phyloP scores from a whole-genome alignment of 1,140 invertebrate genomes.

The Apis dorsata region DNA sequence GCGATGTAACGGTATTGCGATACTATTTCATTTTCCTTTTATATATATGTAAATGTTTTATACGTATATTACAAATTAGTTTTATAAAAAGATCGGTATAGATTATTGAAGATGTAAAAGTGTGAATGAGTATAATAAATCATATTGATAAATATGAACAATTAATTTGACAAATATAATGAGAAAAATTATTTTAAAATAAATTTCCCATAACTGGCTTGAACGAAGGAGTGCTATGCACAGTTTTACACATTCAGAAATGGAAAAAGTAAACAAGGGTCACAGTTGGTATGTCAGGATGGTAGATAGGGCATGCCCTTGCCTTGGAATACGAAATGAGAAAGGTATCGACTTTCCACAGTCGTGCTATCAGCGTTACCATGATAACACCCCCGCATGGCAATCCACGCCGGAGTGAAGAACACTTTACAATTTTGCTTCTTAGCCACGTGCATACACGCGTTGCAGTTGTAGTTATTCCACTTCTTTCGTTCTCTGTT shows the following conservation, averaged over 20 bases:
- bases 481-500: neutral
- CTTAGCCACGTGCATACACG: slow-evolving; percentile 44
- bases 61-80: too few species aligned
- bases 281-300: slow-evolving; percentile 10
- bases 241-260: neutral
- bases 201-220: too few species aligned
- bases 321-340: slow-evolving; percentile 73
- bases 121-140: too few species aligned
- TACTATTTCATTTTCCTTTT: too few species aligned
- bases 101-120: too few species aligned
- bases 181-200: too few species aligned
- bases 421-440: slow-evolving; percentile 35
- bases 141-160: too few species aligned
- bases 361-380: slow-evolving; percentile 77
- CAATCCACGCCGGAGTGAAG: slow-evolving; percentile 40
- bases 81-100: too few species aligned
- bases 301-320: slow-evolving; percentile 66
- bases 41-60: too few species aligned
- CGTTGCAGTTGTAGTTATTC: neutral
- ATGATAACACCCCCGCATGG: slow-evolving; percentile 73
- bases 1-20: too few species aligned
- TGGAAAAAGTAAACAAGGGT: slow-evolving; percentile 26
- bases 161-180: too few species aligned
- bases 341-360: slow-evolving; percentile 76
- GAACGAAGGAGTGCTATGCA: too few species aligned